A percentile compares a stretch with the other conserved stretches of the same genome.
Conservation (phyloP, 2,797 vertebrate genomes). For the Buphagus erythrorhynchus region DNA sequence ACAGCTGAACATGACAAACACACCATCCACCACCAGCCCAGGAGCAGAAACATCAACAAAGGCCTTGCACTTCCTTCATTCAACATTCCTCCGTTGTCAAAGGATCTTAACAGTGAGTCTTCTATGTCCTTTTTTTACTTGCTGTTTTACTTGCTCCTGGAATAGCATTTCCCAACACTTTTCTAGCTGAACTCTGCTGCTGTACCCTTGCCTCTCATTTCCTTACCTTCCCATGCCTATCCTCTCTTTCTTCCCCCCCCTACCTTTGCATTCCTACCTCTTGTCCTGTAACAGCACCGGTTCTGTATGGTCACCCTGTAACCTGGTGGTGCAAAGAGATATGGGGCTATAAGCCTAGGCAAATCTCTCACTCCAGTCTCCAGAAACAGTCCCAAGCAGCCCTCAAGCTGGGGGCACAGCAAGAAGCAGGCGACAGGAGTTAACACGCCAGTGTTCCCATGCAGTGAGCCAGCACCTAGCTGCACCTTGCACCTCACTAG, state of each 20-base stretch:
- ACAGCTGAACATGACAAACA: not conserved
- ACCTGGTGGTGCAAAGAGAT: not conserved
- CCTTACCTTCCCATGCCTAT: not conserved
- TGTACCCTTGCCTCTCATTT: not conserved
- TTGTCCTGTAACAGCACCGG: not conserved
- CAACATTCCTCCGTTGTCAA: not conserved
- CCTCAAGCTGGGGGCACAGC: not conserved
- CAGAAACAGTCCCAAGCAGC: not conserved
- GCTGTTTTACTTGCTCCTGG: not conserved
- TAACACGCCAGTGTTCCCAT: rapidly evolving
- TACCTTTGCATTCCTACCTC: not conserved
- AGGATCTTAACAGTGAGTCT: not conserved
- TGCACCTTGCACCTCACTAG: not conserved
- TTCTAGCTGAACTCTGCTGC: not conserved
- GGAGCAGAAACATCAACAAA: not conserved
- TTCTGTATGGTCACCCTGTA: not conserved
- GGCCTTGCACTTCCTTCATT: not conserved
- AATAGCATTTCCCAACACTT: not conserved
- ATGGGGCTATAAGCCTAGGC: rapidly evolving
- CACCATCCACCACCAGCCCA: not conserved
- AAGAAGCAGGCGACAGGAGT: not conserved
- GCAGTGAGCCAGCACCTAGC: not conserved
- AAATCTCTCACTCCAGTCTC: not conserved
- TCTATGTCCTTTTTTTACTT: not conserved
- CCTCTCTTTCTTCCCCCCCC: rapidly evolving